Evolutionary conservation across 1,140 invertebrate genomes (phyloP), one percentile per base, ranked within the genome.

Genomic region (Schlechtendalia chinensis): DNA sequence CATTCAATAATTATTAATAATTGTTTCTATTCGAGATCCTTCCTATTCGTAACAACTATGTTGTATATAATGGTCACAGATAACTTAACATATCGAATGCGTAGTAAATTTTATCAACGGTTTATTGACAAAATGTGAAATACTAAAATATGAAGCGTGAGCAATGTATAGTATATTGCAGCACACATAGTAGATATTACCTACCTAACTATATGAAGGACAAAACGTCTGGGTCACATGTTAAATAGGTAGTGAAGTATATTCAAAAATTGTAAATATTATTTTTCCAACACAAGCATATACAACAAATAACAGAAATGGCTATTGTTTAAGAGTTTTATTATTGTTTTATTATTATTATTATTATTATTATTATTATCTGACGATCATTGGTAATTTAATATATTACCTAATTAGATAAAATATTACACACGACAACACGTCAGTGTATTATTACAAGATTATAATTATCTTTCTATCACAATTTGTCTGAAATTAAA

Each of bases 51-150:
- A 29, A 29, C 29, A 29, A 29, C 29, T 47, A 17, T 53, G 29
- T 2, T 29, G 8, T 53, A 45, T 22, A 19, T 32, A 45, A 5
- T 39, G n/a, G 22, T n/a, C 3, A 1, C 24, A 1, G 27, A 50
- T 50, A 69, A 69, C 45, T 50, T 17, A n/a, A n/a, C 67, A 69
- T n/a, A 27, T 69, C 45, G 22, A 69, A 69, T 69, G 67, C 67
- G 67, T 69, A 69, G 22, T 69, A 69, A 12, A 50, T 69, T 47
- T 69, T 22, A 69, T 69, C 67, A 50, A 69, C 50, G 45, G 27
- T 69, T 69, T 50, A 69, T 19, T 27, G 47, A 69, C 39, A 39
- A 27, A 24, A 50, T 50, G 29, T 69, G 22, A 22, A 67, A 67
- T 27, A 59, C 5, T 14, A 22, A 45, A n/a, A 19, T 53, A 16